Base-by-base conservation (phyloP, 30 jellyfish, hydroid and myxozoan species). In the Mastigias papua region DNA sequence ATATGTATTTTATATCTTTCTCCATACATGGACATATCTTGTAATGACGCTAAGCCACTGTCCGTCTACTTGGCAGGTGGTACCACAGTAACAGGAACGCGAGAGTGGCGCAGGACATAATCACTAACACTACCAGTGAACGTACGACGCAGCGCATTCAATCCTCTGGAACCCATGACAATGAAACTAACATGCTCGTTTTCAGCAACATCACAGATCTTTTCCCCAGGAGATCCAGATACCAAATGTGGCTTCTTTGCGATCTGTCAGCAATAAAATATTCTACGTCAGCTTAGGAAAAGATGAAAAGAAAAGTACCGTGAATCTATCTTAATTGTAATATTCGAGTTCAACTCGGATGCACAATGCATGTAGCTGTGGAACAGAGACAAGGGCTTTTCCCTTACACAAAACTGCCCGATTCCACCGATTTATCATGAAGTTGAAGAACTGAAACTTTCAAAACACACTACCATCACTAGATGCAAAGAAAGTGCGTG, bases 91-190 rank as follows among this genome's bases (percentile, higher is more conserved):
- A 95, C 93, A 25, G 99, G 93, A 0, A 80, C 90, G 31, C 60
- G 72, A 34, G 97, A 71, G 57, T 95, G 98, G 26, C 90, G 97
- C 65, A 91, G 71, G 34, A 95, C 99, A 73, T 90, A 95, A 81
- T 95, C 99, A 81, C 99, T 95, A 34, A 95, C 99, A 42, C 98
- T 91, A 60, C 99, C 99, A n/a, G 92, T 74, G 62, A 95, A 91
- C 20, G 99, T 95, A 33, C 99, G 98, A 23, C 99, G 95, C 15
- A 95, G 46, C 26, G 97, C 88, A 95, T 91, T 95, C 89, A 90
- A 85, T 17, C 99, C 99, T 30, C 99, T 84, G 29, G 99, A 90
- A 70, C 99, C 99, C 93, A 95, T 90, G 3, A 95, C 72, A 66
- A 95, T 87, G 87, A 95, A 69, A 34, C 79, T 73, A 29, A 86